Evolutionary conservation across 2,888 invertebrate genomes (phyloP), one percentile per base, ranked within the genome.

Genomic region (Syrista parreyssii): DNA sequence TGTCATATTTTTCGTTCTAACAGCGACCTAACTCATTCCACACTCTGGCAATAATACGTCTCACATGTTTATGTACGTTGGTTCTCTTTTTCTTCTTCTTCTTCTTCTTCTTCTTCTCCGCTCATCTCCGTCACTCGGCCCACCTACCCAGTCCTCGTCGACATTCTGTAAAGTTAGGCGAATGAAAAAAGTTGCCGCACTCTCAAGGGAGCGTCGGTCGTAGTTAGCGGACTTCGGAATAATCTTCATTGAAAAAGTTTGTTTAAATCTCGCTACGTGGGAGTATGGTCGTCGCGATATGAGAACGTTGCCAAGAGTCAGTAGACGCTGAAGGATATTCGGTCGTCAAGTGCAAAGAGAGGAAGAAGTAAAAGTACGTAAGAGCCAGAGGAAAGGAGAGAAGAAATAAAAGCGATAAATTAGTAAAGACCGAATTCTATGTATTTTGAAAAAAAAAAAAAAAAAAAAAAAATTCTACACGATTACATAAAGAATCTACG

Each of bases 171-270:
- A 88, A 87, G 87, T 88, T 86, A 83, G 84, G 81, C 86, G 88
- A 89, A 89, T 88, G 89, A 88, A 88, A 89, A 89, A 90, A 89
- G 89, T 90, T 90, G 83, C 82, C 84, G 80, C 80, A 86, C 85
- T 34, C 89, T 87, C 86, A 82, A 86, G 88, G 86, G 88, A 88
- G 83, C 83, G 80, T 74, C 82, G 83, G 84, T 85, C 87, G 89
- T 88, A 90, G 90, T 90, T 90, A 89, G 87, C 86, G 83, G 85
- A 88, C 88, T 88, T 87, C 82, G 84, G 86, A 88, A 90, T 90
- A 90, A 90, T 90, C 90, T 91, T 91, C 90, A 91, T 91, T 90
- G 90, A 89, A 90, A 91, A 91, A 91, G 90, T 91, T 90, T 84
- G 80, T 78, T 79, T 81, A 78, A 79, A 84, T 75, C 71, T 77